Base-by-base conservation (phyloP, 2,113 vertebrate species). In the Philantomba maxwellii region DNA sequence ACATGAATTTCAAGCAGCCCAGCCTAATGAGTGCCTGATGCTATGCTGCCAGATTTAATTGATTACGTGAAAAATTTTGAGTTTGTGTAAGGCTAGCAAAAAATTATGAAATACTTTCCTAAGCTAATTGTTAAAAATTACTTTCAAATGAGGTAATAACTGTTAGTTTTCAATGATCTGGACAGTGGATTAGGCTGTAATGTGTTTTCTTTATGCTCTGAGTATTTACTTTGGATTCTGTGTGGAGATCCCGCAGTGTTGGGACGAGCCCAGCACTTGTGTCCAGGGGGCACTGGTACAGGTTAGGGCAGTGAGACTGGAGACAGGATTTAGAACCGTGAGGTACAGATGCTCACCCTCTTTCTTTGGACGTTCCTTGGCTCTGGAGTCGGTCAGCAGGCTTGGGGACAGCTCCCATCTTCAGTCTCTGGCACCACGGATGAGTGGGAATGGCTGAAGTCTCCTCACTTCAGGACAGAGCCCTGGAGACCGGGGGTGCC, bases 1-100 rank as follows among this genome's bases (percentile, higher is more conserved):
- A 84, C 93, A 96, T 88, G 95, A 98, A 91, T 98, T 98, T 98
- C 90, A 98, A 98, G 97, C 98, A 97, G 96, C 96, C 97, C 95
- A 58, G 94, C 93, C 93, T 98, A 98, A 98, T 28, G 62, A 98
- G 97, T 95, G 93, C 93, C 98, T 97, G 97, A 97, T 96, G 97
- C 12, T 28, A 95, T 39, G 39, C 97, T 89, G 86, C 97, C 98
- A 94, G 92, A 3, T 97, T 97, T 98, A 96, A 97, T 81, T 97
- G 98, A 98, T 98, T 98, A 91, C 93, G 97, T 93, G 95, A 97
- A 96, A 98, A 96, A 97, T 82, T 96, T 87, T 96, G 66, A 97
- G 90, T 97, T 98, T 95, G 96, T 90, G 96, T 97, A 97, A 98
- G 64, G 91, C 93, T 95, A 96, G 94, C 97, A 95, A 94, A 98